These are phyloP conservation scores for Copidosoma floridanum DNA, from an alignment of 1,140 invertebrate species.

Conservation along the genomic window DNA sequence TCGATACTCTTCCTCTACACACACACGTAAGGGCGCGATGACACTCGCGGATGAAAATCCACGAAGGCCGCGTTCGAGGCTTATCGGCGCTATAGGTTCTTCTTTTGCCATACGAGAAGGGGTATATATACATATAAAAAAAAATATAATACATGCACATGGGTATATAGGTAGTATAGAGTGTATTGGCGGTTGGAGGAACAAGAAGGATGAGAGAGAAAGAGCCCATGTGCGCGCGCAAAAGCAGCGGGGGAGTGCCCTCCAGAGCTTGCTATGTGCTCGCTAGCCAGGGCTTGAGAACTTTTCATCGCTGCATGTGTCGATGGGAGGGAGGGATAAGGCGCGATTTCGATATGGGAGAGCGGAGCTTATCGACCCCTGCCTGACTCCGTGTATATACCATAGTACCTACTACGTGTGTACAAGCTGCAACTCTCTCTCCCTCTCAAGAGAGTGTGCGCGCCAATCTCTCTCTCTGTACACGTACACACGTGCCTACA, in stretches of 20 bases:
- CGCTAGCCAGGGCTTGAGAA: no score
- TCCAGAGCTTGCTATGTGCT: no score
- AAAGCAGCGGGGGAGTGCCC: conserved; percentile 4
- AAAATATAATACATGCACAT: neutral
- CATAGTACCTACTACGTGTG: neutral
- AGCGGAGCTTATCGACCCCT: conserved; percentile 11
- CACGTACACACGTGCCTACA: no score
- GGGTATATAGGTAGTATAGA: neutral
- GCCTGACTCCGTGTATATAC: neutral
- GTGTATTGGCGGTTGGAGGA: neutral
- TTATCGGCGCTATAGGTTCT: conserved; percentile 1
- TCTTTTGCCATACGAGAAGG: no score
- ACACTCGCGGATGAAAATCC: conserved; percentile 31
- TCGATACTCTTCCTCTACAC: no score
- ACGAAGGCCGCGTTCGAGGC: conserved; percentile 6
- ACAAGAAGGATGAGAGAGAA: no score
- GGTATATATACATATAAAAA: no score
- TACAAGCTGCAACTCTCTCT: no score
- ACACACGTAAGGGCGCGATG: conserved; percentile 22
- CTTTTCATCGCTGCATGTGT: neutral
- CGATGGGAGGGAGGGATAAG: conserved; percentile 13
- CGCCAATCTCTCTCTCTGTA: no score
- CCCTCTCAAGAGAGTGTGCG: neutral
- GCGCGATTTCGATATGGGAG: conserved; percentile 5
- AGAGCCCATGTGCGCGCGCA: neutral